Base-by-base conservation (phyloP, 64 coral and sea anemone species). In the Dendronephthya gigantea region DNA sequence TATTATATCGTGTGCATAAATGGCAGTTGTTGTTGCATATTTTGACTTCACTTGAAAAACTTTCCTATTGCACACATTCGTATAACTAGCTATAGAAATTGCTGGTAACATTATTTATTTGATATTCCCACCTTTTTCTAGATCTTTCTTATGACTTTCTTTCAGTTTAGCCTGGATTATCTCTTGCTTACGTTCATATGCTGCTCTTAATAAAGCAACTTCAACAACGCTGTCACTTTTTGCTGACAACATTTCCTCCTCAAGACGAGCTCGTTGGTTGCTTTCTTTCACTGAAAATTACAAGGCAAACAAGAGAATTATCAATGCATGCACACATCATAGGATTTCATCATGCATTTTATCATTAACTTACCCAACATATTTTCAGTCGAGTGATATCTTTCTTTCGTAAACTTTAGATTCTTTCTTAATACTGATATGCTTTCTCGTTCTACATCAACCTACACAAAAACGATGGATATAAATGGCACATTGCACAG, bases 201-300 rank as follows among this genome's bases (percentile, higher is more conserved):
- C 27, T 34, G 72, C 72, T 79, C 72, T 39, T 36, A 79, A 33
- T 79, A 79, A 33, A 1, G 72, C 72, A 79, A 79, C 32, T 39
- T 79, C 72, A 15, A 79, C 72, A 79, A 79, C 72, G 22, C 9
- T 79, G 72, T 79, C 72, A 39, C 72, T 79, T 79, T 79, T 79
- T 39, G 36, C 36, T 34, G 72, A 79, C 6, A 79, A 33, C 72
- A 79, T 79, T 39, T 79, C 72, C 15, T 79, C 72, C 72, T 79
- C 72, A 36, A 79, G 36, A 29, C 72, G 72, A 79, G 29, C 72
- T 79, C 72, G 72, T 34, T 79, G 72, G 8, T 34, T 79, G 9
- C 32, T 79, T 34, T 79, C 72, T 79, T 34, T 79, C 36, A 36
- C 72, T 79, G 35, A 75, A 79, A 79, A 36, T n/a, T n/a, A n/a